Base-by-base conservation (phyloP, 2,797 vertebrate genomes). In the Antennarius maculatus region DNA sequence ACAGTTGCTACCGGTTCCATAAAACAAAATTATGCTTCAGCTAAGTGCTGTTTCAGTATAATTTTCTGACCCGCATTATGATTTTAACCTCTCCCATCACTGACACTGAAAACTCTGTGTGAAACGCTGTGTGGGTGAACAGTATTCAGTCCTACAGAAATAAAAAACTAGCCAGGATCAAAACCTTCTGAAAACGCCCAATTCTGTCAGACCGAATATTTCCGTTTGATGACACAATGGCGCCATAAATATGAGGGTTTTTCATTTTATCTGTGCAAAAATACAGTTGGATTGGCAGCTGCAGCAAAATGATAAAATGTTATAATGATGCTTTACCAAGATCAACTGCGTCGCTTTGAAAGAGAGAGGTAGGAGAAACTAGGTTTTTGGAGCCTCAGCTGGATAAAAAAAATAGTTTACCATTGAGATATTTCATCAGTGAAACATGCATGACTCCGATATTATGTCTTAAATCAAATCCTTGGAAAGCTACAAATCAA, bases 401-500 rank as follows among this genome's bases (percentile, higher is more conserved):
- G 49, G n/a, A 63, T 42, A 42, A 42, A 10, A 11, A 11, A 11
- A 13, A 7, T 10, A 23, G 1, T 54, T 58, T 29, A 14, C 43
- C 47, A 64, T 61, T 63, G 80, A 49, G 74, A 84, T 81, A 74
- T 81, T 81, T 82, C 66, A 78, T 61, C 74, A 63, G 73, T 2
- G 55, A 59, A 69, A 66, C 60, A 58, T 63, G 15, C 43, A 15
- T 31, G 28, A 39, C 57, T 53, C 34, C 55, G 29, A 50, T 13
- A 10, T 3, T 10, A 18, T 10, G 16, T 28, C 48, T 58, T 7
- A 34, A 16, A 18, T 55, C 10, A 16, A 39, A 51, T 27, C 11
- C 11, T 1, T 28, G 11, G 46, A 51, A 50, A 50, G 45, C 10
- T 54, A 42, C 34, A 61, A 50, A 66, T 23, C 66, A 72, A 47